Evolutionary conservation across 1,140 invertebrate species (phyloP).

Genomic region (Manduca sexta): DNA sequence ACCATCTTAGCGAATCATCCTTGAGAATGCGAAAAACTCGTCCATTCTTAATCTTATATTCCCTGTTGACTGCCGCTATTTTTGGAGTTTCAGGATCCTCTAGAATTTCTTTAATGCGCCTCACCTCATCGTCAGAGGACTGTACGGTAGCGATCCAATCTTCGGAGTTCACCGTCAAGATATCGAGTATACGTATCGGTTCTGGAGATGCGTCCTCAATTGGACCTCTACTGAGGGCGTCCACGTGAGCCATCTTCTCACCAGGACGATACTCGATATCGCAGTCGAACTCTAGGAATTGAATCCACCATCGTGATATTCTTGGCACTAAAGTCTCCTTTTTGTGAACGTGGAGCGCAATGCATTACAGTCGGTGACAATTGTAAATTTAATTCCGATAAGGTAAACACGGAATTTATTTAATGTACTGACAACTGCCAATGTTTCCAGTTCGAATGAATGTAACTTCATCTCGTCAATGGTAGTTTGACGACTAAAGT

Average conservation of each 20-base stretch:
- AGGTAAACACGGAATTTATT: no score
- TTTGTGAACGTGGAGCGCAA: slow-evolving; percentile 36
- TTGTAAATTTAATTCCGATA: background rate
- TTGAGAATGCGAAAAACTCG: no score
- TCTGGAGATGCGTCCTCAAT: background rate
- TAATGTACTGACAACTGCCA: no score
- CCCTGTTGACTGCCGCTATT: no score
- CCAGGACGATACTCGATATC: slow-evolving; percentile 10
- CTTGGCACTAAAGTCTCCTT: slow-evolving; percentile 35
- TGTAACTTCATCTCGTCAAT: slow-evolving; percentile 11
- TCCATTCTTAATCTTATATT: no score
- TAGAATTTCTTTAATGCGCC: no score
- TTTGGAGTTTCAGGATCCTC: no score
- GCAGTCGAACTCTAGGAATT: slow-evolving; percentile 30
- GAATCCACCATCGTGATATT: slow-evolving; percentile 46
- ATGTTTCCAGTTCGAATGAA: slow-evolving; percentile 5
- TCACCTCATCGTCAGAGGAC: no score
- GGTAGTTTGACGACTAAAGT: slow-evolving; percentile 25
- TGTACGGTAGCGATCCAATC: no score
- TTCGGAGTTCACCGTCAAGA: no score
- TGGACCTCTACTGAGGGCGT: slow-evolving; percentile 38
- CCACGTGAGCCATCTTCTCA: slow-evolving; percentile 27
- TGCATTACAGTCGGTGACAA: slow-evolving; percentile 37
- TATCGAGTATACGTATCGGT: no score
- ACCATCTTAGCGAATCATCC: no score